A percentile compares a stretch with the other conserved stretches of the same genome.
phyloP scores from a whole-genome alignment of 2,888 invertebrate genomes.

The Sialis lutaria region DNA sequence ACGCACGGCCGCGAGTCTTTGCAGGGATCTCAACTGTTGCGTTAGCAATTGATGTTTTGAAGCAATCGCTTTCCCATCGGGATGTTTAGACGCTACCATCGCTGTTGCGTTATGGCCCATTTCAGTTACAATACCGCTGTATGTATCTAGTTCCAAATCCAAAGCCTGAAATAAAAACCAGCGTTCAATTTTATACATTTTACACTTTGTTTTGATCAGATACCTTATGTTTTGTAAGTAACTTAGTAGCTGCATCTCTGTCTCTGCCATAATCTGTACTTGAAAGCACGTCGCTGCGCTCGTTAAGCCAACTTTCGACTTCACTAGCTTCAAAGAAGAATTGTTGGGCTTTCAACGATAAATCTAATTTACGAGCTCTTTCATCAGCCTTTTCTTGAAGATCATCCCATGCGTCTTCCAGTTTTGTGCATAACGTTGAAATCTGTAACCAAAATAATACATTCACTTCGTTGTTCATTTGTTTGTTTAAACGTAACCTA shows the following conservation, averaged over 20 bases:
- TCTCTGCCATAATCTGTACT: conserved; percentile 82
- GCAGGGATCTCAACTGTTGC: conserved; percentile 62
- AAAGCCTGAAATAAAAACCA: conserved; percentile 40
- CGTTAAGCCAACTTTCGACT: conserved; percentile 84
- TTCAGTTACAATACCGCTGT: conserved; percentile 79
- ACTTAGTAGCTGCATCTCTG: conserved; percentile 76
- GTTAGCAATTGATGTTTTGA: conserved; percentile 58
- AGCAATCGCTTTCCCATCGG: conserved; percentile 64
- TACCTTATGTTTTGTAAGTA: conserved; percentile 88
- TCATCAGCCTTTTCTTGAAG: conserved; percentile 52
- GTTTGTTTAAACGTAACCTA: background rate
- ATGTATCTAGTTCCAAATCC: conserved; percentile 79
- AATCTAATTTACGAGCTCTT: conserved; percentile 61
- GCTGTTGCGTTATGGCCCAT: conserved; percentile 76
- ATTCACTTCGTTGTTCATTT: too few relatives aligned
- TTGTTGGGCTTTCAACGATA: conserved; percentile 79
- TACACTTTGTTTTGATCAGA: background rate
- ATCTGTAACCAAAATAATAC: conserved; percentile 31
- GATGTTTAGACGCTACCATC: conserved; percentile 67
- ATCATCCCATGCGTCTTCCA: conserved; percentile 57
- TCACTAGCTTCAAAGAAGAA: conserved; percentile 82
- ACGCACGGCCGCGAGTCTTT: conserved; percentile 59
- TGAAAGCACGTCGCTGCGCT: conserved; percentile 64
- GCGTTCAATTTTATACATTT: background rate
- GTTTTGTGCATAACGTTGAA: conserved; percentile 49